Evolutionary conservation across 2,888 invertebrate species (phyloP).

Genomic region (Andrena haemorrhoa): DNA sequence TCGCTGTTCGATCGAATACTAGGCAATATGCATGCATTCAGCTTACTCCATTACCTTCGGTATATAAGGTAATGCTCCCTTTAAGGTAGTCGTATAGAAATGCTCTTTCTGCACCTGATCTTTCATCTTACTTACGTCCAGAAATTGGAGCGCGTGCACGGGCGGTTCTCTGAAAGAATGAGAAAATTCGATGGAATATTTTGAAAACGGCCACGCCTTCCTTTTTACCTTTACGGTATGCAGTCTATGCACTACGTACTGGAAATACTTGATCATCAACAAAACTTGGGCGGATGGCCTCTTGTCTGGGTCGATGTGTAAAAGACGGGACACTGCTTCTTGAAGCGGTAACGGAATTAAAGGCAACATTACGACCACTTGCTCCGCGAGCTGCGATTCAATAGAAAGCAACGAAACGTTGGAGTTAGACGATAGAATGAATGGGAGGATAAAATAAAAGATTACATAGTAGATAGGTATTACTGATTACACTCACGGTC

Average conservation of each 20-base stretch:
- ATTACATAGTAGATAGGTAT: too few relatives aligned
- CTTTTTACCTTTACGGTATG: background rate
- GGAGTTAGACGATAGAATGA: too few relatives aligned
- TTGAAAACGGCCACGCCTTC: too few relatives aligned
- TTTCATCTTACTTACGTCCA: constrained; percentile 97
- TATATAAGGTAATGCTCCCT: constrained; percentile 94
- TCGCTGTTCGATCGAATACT: too few relatives aligned
- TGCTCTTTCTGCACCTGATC: constrained; percentile 95
- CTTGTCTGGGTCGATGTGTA: constrained; percentile 93
- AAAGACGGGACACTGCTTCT: constrained; percentile 94
- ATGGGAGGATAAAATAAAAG: background rate
- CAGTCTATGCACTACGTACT: constrained; percentile 24
- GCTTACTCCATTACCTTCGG: constrained; percentile 88
- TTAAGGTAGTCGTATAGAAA: constrained; percentile 95
- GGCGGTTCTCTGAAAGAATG: constrained; percentile 91
- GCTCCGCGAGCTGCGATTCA: constrained; percentile 90
- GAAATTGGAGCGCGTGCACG: constrained; percentile 95
- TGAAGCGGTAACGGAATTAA: constrained; percentile 93
- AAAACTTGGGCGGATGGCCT: constrained; percentile 96
- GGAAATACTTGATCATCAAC: constrained; percentile 94
- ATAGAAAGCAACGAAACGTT: background rate
- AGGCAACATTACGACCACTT: constrained; percentile 91
- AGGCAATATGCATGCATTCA: background rate
- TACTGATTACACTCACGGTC: constrained; percentile 88
- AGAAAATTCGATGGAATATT: background rate